Evolutionary conservation across 30 jellyfish, hydroid and myxozoan genomes (phyloP).

Genomic region (Hydractinia symbiolongicarpus): DNA sequence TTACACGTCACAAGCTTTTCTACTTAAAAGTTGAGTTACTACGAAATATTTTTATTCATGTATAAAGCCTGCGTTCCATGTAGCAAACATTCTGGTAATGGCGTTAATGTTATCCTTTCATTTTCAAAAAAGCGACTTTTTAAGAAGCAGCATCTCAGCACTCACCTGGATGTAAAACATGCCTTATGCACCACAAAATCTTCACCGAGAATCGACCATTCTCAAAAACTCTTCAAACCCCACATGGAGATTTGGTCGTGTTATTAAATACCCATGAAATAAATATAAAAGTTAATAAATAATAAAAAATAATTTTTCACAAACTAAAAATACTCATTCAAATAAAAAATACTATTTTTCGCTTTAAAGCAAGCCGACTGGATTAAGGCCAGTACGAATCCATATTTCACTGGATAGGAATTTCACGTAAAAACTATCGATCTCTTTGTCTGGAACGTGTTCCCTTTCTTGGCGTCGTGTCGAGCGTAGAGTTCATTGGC

Average conservation of each 20-base stretch:
- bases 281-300: neutral
- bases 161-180: too few species aligned
- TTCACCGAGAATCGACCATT: too few species aligned
- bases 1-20: too few species aligned
- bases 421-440: neutral
- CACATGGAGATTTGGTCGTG: neutral
- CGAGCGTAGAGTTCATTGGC: constrained; percentile 37
- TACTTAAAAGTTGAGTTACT: too few species aligned
- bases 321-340: constrained; percentile 5
- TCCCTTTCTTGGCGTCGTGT: constrained; percentile 76
- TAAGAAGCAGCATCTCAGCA: too few species aligned
- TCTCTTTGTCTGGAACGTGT: constrained; percentile 48
- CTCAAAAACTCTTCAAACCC: neutral
- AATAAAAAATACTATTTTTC: neutral
- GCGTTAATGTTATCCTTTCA: too few species aligned
- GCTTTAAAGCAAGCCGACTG: neutral
- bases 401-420: neutral
- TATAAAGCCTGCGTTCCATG: too few species aligned
- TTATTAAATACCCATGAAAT: neutral
- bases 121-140: too few species aligned
- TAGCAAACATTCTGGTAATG: too few species aligned
- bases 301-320: neutral
- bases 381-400: neutral
- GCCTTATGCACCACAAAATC: too few species aligned
- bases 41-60: too few species aligned